Base-by-base conservation (phyloP, 1,140 invertebrate genomes). In the Drosophila leontia region DNA sequence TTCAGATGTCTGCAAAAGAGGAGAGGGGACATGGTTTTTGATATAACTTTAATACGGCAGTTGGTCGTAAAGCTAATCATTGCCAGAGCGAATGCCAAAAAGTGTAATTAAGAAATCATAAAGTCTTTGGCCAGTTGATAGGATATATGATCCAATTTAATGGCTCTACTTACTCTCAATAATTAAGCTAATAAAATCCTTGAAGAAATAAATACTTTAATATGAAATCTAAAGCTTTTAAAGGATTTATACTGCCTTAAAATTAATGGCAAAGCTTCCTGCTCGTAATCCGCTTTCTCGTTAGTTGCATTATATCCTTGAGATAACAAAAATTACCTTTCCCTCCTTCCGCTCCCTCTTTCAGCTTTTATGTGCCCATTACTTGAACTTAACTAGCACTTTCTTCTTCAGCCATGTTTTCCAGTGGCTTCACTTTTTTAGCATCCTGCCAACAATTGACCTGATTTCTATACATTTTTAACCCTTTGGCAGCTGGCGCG, bases 361-460 rank as follows among this genome's bases (percentile, higher is more conserved):
- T 11, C 50, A 32, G 37, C 81, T 75, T 60, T 62, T 64, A 65
- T 65, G 58, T 68, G 62, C 35, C 35, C 62, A 63, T 59, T 69
- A 72, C 63, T 75, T 60, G 39, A 72, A 57, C 75, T 56, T 59
- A 83, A 82, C 63, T 67, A 85, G 78, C 78, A 67, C 65, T 74
- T 80, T 67, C 78, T 68, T 58, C 65, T 70, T 39, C 53, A 26
- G 61, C 42, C 55, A 55, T 58, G 64, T 78, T 71, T 68, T 75
- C 67, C 59, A 78, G 19, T 80, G 47, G 63, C 77, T 85, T 80
- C 61, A 58, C 77, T 76, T 67, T 83, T 80, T 72, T 70, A 76
- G 62, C 64, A 72, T 81, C 74, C 78, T 78, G 86, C 78, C 44
- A 83, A 90, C 85, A 90, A 88, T 90, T 88, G 85, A 88, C 84